Evolutionary conservation across 23 tunicate species (phyloP).

Genomic region (Phallusia fumigata): DNA sequence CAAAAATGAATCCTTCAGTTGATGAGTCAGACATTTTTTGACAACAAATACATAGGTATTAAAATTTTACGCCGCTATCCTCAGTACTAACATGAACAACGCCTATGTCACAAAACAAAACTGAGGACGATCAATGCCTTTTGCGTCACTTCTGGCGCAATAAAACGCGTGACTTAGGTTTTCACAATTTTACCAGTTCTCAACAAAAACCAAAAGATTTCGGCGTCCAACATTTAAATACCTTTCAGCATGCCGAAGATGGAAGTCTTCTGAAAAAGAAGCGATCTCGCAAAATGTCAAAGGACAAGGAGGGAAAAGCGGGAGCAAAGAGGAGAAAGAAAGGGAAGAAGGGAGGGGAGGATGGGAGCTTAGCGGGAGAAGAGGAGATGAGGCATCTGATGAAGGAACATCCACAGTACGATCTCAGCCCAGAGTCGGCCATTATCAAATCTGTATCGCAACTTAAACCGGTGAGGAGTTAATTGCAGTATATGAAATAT

Average conservation of each 20-base stretch:
- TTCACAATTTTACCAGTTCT: too few species aligned
- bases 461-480: background rate
- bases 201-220: background rate
- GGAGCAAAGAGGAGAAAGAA: slow-evolving; percentile 45
- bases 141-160: too few species aligned
- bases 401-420: background rate
- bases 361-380: background rate
- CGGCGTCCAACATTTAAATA: background rate
- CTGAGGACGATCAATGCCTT: background rate
- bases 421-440: background rate
- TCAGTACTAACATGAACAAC: too few species aligned
- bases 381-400: background rate
- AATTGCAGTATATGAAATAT: too few species aligned
- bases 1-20: too few species aligned
- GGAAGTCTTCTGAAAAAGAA: slow-evolving; percentile 59
- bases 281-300: slow-evolving; percentile 44
- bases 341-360: slow-evolving; percentile 15
- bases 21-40: too few species aligned
- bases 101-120: too few species aligned
- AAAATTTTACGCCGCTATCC: too few species aligned
- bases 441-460: background rate
- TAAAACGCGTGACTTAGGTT: too few species aligned
- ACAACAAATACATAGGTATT: too few species aligned
- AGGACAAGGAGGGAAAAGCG: slow-evolving; percentile 58
- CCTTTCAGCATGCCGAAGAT: slow-evolving; percentile 12